phyloP scores from a whole-genome alignment of 2,113 vertebrate species.

The Microcebus tavaratra region DNA sequence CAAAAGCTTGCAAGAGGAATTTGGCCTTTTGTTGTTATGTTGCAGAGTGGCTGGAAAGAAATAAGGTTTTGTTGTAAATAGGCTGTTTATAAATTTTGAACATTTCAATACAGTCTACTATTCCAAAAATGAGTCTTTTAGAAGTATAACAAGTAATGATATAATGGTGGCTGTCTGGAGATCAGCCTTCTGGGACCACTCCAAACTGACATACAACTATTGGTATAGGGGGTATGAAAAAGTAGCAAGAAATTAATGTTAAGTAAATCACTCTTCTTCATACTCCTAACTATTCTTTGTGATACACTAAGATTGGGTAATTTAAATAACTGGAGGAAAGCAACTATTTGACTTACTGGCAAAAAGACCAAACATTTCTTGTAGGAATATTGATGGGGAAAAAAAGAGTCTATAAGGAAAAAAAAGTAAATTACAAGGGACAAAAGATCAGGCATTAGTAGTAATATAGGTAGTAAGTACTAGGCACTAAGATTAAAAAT shows the following conservation, averaged over 20 bases:
- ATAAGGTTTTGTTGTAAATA: conserved; percentile 62
- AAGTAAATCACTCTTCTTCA: background rate
- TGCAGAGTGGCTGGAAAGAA: conserved; percentile 75
- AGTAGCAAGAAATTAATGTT: conserved; percentile 26
- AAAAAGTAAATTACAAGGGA: conserved; percentile 14
- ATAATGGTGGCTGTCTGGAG: background rate
- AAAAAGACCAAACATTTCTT: conserved; percentile 3
- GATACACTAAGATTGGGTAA: background rate
- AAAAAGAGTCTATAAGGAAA: background rate
- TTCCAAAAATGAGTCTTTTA: conserved; percentile 21
- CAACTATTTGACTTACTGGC: background rate
- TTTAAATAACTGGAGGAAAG: background rate
- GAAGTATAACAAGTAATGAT: background rate
- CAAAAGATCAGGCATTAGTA: background rate
- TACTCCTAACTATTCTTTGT: background rate
- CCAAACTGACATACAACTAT: background rate
- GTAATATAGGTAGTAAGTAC: background rate
- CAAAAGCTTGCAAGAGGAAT: conserved; percentile 77
- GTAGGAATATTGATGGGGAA: background rate
- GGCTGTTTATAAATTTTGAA: conserved; percentile 47
- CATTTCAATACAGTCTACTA: background rate
- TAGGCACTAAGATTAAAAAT: background rate
- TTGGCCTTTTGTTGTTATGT: conserved; percentile 70
- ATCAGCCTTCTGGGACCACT: background rate
- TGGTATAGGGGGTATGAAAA: background rate